These are phyloP conservation scores for Xanthorhoe spadicearia DNA, from an alignment of 2,888 invertebrate genomes.

Conservation along the genomic window DNA sequence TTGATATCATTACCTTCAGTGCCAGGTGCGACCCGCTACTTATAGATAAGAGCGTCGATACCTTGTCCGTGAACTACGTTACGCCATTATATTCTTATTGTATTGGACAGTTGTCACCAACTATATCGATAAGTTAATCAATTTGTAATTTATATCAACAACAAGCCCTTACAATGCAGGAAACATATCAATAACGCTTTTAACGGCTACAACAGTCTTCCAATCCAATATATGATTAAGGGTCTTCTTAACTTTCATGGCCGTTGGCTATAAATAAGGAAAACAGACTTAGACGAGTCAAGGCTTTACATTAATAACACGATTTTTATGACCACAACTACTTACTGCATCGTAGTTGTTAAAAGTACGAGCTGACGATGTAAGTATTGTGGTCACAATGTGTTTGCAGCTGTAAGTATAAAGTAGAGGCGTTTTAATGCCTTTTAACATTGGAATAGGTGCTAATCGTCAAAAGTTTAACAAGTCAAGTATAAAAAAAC, in stretches of 20 bases:
- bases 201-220: constrained; percentile 47
- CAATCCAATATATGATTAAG: constrained; percentile 56
- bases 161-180: constrained; percentile 36
- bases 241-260: constrained; percentile 61
- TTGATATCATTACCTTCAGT: too few relatives aligned
- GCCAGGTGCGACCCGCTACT: too few relatives aligned
- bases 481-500: too few relatives aligned
- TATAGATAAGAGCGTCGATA: neutral
- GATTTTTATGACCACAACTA: constrained; percentile 58
- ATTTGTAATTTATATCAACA: constrained; percentile 25
- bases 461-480: too few relatives aligned
- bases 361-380: constrained; percentile 26
- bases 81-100: neutral
- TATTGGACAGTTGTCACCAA: neutral
- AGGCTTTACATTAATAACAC: constrained; percentile 62
- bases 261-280: constrained; percentile 68
- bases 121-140: constrained; percentile 12
- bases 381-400: neutral
- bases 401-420: neutral
- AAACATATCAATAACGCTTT: constrained; percentile 41
- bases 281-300: constrained; percentile 66
- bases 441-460: neutral
- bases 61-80: neutral
- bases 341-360: constrained; percentile 42
- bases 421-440: neutral